These are phyloP conservation scores for Naja naja DNA, from an alignment of 2,113 vertebrate genomes.

Conservation along the genomic window DNA sequence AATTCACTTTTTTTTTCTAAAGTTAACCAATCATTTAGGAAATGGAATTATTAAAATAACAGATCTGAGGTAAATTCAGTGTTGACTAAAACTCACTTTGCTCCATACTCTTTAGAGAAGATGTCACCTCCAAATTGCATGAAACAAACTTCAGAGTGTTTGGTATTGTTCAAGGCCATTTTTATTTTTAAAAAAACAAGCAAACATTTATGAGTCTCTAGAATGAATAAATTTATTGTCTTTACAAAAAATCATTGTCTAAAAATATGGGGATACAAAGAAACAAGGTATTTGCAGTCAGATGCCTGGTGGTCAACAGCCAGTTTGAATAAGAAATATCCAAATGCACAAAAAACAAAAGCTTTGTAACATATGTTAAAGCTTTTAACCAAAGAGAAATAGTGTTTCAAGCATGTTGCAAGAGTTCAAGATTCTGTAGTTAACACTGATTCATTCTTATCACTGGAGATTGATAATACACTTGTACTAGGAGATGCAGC, in stretches of 20 bases:
- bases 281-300: conserved; percentile 83
- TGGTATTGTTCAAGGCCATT: conserved; percentile 66
- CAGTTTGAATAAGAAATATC: conserved; percentile 77
- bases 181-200: conserved; percentile 68
- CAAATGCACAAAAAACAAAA: conserved; percentile 74
- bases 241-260: conserved; percentile 90
- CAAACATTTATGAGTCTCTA: conserved; percentile 75
- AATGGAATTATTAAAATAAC: not conserved
- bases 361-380: conserved; percentile 84
- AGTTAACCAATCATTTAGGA: not conserved
- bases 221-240: conserved; percentile 98
- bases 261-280: conserved; percentile 97
- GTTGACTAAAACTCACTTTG: not conserved
- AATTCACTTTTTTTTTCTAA: not conserved
- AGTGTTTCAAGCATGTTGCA: conserved; percentile 67
- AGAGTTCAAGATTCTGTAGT: conserved; percentile 71
- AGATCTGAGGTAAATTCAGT: not conserved
- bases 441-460: conserved; percentile 78
- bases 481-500: conserved; percentile 75
- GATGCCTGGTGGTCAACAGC: conserved; percentile 88
- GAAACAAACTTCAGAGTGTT: not conserved
- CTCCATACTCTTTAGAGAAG: not conserved
- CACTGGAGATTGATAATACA: conserved; percentile 72
- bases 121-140: not conserved
- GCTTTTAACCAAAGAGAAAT: conserved; percentile 86